These are phyloP conservation scores for Apotomis betuletana DNA, from an alignment of 2,888 invertebrate genomes.

Conservation along the genomic window DNA sequence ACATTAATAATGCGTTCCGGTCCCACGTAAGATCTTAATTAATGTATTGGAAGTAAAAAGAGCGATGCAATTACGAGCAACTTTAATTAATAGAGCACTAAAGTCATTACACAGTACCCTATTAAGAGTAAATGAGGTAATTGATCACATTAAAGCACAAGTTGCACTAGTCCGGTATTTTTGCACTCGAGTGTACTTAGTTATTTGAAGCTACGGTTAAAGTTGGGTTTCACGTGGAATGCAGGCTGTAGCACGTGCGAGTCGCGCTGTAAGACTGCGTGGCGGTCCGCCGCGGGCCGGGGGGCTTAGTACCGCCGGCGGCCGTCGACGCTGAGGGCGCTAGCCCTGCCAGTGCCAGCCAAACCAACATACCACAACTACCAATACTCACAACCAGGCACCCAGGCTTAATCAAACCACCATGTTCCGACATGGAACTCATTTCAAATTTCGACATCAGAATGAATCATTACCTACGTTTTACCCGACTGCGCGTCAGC, in stretches of 20 bases:
- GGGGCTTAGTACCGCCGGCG: constrained; percentile 47
- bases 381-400: constrained; percentile 25
- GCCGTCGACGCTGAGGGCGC: constrained; percentile 53
- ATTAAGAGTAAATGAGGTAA: constrained; percentile 48
- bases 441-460: constrained; percentile 9
- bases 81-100: constrained; percentile 72
- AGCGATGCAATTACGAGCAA: constrained; percentile 70
- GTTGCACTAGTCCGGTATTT: constrained; percentile 46
- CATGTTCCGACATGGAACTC: constrained; percentile 1
- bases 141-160: constrained; percentile 55
- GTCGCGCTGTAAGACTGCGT: constrained; percentile 83
- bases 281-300: constrained; percentile 73
- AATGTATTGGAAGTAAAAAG: constrained; percentile 75
- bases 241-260: constrained; percentile 80
- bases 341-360: constrained; percentile 53
- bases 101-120: constrained; percentile 59
- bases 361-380: constrained; percentile 34
- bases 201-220: constrained; percentile 20
- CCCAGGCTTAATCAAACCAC: constrained; percentile 6
- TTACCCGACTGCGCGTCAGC: no score
- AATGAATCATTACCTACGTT: no score
- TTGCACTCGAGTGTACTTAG: constrained; percentile 20
- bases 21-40: constrained; percentile 75
- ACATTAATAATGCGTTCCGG: constrained; percentile 73
- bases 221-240: constrained; percentile 34